phyloP scores from a whole-genome alignment of 1,140 invertebrate species.

The roundworm (Caenorhabditis elegans) region WBcel235 BX284606.5:7723001-7723500 shows the following conservation, averaged over 20 bases:
- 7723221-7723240: conserved; percentile 20
- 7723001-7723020: conserved; percentile 13
- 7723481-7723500: too few species aligned
- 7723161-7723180: conserved; percentile 30
- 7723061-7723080: conserved; percentile 18
- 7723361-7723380: too few species aligned
- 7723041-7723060: conserved; percentile 31
- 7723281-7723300: conserved; percentile 44
- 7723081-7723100: conserved; percentile 1
- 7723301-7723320: neutral
- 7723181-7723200: conserved; percentile 43
- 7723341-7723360: too few species aligned
- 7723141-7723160: conserved; percentile 15
- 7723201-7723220: conserved; percentile 19
- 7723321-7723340: neutral
- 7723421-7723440: too few species aligned
- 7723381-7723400: neutral
- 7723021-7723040: conserved; percentile 35
- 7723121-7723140: conserved; percentile 19
- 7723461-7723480: too few species aligned
- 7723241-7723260: conserved; percentile 31
- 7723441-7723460: too few species aligned
- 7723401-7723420: too few species aligned
- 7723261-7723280: conserved; percentile 35
- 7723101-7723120: conserved; percentile 34